Percentiles rank a stretch among this genome's conserved stretches.
These are phyloP conservation scores for Cecidostiba fungosa DNA, from an alignment of 2,888 invertebrate genomes.

Conservation along the genomic window DNA sequence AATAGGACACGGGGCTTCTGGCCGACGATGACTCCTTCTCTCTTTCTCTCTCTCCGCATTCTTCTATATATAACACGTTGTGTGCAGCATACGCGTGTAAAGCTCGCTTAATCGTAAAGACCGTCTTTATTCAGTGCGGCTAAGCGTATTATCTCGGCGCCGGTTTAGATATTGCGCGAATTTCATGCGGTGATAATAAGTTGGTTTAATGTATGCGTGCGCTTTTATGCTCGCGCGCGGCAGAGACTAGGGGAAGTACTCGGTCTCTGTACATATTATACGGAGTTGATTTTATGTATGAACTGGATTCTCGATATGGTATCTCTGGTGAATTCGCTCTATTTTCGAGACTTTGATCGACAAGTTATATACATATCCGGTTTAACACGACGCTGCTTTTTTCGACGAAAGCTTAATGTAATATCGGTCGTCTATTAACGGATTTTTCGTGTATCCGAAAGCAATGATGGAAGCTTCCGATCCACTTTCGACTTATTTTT, in stretches of 20 bases:
- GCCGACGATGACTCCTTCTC: neutral
- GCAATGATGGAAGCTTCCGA: conserved; percentile 26
- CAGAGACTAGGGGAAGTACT: too few relatives aligned
- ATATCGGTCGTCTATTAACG: neutral
- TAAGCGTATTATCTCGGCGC: neutral
- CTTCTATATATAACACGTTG: neutral
- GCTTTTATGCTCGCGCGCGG: neutral
- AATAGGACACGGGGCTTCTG: conserved; percentile 3
- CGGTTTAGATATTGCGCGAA: neutral
- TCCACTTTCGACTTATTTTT: conserved; percentile 24
- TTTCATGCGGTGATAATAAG: conserved; percentile 3
- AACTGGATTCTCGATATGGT: neutral
- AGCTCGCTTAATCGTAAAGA: neutral
- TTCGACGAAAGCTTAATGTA: neutral
- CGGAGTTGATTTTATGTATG: neutral
- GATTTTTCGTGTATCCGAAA: neutral
- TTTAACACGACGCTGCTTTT: neutral
- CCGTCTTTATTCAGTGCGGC: neutral
- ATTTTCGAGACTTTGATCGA: too few relatives aligned
- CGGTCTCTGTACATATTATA: too few relatives aligned
- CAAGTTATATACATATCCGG: too few relatives aligned
- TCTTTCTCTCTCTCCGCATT: neutral
- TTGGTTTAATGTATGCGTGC: neutral
- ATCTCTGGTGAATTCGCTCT: too few relatives aligned
- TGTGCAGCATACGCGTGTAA: neutral